Percentiles rank a stretch among this genome's conserved stretches.
phyloP scores from a whole-genome alignment of 2,113 vertebrate species.

The Malurus cyaneus region DNA sequence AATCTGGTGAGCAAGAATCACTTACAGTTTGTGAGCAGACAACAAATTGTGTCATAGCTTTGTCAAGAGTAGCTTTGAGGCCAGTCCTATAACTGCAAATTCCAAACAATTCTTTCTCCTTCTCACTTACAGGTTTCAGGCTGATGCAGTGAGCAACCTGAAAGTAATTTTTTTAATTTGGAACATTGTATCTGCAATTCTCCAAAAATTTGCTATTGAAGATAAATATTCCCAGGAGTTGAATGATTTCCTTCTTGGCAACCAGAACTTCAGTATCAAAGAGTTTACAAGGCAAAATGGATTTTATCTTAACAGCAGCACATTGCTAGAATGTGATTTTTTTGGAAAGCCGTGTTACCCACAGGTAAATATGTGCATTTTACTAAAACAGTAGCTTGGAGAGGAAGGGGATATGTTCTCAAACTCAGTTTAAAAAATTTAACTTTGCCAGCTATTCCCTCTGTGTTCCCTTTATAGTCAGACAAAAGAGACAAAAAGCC shows the following conservation, averaged over 20 bases:
- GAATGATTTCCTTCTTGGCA: conserved; percentile 61
- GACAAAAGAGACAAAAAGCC: not conserved
- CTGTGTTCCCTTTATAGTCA: not conserved
- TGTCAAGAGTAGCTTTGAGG: not conserved
- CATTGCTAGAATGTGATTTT: conserved; percentile 75
- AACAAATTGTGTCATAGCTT: not conserved
- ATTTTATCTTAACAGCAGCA: conserved; percentile 75
- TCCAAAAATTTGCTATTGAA: not conserved
- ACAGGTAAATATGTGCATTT: conserved; percentile 65
- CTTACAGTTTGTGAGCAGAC: fast-evolving
- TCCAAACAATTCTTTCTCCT: not conserved
- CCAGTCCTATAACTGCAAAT: not conserved
- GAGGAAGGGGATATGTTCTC: not conserved
- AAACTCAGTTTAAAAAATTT: not conserved
- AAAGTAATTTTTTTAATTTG: conserved; percentile 72
- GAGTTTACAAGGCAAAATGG: conserved; percentile 75
- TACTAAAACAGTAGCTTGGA: not conserved
- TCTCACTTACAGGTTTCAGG: conserved; percentile 77
- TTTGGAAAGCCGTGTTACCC: conserved; percentile 75
- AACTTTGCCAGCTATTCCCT: not conserved
- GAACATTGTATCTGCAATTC: conserved; percentile 65
- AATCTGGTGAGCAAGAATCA: not conserved
- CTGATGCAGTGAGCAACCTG: conserved; percentile 69
- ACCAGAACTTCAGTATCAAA: conserved; percentile 78
- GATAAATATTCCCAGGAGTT: conserved; percentile 42